These are phyloP conservation scores for Diuraphis noxia DNA, from an alignment of 1,140 invertebrate species.

Conservation along the genomic window DNA sequence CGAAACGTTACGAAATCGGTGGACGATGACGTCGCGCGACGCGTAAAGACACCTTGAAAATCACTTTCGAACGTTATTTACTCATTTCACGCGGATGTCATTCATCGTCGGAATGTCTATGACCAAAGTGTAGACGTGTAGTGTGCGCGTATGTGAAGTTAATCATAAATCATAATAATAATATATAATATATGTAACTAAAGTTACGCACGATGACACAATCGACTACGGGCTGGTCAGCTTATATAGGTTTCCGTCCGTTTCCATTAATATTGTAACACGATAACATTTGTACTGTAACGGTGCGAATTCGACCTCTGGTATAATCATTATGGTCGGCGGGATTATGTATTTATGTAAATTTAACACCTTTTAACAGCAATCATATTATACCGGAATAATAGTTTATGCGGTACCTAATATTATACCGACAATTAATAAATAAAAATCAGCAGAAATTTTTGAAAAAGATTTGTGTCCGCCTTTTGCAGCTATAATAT, in stretches of 20 bases:
- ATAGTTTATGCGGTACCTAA: background rate
- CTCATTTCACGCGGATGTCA: constrained; percentile 3
- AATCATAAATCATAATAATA: background rate
- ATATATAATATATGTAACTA: background rate
- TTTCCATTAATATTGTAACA: background rate
- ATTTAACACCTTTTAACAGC: background rate
- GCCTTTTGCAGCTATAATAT: background rate
- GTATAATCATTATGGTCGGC: background rate
- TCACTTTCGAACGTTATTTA: constrained; percentile 36
- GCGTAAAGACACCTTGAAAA: background rate
- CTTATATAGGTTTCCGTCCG: background rate
- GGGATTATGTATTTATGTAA: background rate
- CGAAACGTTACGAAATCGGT: background rate
- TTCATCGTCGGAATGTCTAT: constrained; percentile 9
- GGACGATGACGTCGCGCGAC: background rate
- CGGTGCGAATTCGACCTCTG: background rate
- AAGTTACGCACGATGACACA: background rate
- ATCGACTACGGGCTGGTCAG: too few species aligned
- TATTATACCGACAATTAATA: too few species aligned
- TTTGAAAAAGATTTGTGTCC: background rate
- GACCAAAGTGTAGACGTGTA: background rate
- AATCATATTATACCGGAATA: background rate
- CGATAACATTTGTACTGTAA: background rate
- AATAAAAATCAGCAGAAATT: background rate
- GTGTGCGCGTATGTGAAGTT: background rate